Conservation (phyloP, 1,140 invertebrate genomes). For the Globodera ellingtonae region DNA sequence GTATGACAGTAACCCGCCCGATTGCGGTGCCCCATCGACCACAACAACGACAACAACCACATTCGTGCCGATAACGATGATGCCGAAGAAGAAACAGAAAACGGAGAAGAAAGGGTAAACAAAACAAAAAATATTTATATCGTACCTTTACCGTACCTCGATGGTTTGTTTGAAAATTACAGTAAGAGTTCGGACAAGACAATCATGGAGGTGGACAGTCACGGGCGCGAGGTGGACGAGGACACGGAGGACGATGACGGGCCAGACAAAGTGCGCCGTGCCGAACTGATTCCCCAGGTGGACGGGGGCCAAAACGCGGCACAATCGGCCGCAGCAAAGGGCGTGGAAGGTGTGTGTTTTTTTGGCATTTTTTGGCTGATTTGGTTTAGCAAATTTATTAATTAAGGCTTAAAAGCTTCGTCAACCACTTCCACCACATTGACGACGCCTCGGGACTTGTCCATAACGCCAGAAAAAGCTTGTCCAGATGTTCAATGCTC, state of each 20-base stretch:
- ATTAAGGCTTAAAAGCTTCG: constrained; percentile 24
- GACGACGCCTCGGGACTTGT: not conserved
- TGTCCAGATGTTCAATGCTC: constrained; percentile 58
- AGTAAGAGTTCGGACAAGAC: not conserved
- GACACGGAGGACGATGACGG: constrained; percentile 19
- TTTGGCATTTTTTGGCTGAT: not conserved
- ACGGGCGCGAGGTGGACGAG: not conserved
- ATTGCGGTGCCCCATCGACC: constrained; percentile 26
- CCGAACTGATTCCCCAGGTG: constrained; percentile 10
- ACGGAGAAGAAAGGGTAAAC: not conserved
- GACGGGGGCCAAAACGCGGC: constrained; percentile 13
- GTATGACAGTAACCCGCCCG: constrained; percentile 49
- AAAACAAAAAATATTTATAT: not conserved
- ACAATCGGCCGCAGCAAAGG: constrained; percentile 14
- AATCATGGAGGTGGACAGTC: not conserved
- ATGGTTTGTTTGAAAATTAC: too few relatives aligned
- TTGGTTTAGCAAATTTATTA: too few relatives aligned
- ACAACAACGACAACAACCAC: not conserved
- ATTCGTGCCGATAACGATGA: not conserved
- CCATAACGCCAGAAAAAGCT: constrained; percentile 26
- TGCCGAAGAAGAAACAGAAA: not conserved
- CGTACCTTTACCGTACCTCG: too few relatives aligned
- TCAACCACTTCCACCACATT: not conserved
- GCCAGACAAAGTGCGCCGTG: constrained; percentile 10
- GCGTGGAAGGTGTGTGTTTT: not conserved